Conservation (phyloP, 1,140 invertebrate species). For the Belonocnema kinseyi region DNA sequence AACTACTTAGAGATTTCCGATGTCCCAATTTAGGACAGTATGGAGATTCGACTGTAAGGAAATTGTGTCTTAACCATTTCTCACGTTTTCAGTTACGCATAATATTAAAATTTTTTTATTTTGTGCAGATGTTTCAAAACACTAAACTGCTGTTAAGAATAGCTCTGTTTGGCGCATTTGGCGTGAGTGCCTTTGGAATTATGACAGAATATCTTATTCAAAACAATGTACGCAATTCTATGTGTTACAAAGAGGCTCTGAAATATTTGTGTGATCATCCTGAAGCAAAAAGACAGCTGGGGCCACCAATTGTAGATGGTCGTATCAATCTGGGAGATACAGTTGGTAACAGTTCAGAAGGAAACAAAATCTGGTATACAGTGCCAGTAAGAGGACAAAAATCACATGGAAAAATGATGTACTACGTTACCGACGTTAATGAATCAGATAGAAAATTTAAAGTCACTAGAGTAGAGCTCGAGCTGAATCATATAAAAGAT, state of each 20-base stretch:
- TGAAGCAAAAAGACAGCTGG: background rate
- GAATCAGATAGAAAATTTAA: background rate
- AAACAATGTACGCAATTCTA: background rate
- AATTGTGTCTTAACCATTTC: too few relatives aligned
- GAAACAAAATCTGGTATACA: background rate
- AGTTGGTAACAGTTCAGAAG: background rate
- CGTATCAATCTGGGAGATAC: background rate
- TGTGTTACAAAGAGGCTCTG: slow-evolving; percentile 12
- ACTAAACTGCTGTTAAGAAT: background rate
- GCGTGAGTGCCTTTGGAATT: background rate
- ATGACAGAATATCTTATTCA: background rate
- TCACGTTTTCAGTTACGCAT: background rate
- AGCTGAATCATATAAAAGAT: slow-evolving; percentile 34
- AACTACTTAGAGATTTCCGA: too few relatives aligned
- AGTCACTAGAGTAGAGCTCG: slow-evolving; percentile 14
- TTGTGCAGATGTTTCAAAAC: background rate
- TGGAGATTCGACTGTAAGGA: too few relatives aligned
- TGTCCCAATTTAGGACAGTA: too few relatives aligned
- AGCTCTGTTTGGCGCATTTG: slow-evolving; percentile 9
- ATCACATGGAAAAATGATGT: background rate
- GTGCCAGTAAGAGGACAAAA: background rate
- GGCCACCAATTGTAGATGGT: background rate
- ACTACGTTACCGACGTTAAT: background rate
- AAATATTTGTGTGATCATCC: slow-evolving; percentile 13
- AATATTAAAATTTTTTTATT: background rate